These are phyloP conservation scores for Macaria notata DNA, from an alignment of 2,888 invertebrate species.

Conservation along the genomic window DNA sequence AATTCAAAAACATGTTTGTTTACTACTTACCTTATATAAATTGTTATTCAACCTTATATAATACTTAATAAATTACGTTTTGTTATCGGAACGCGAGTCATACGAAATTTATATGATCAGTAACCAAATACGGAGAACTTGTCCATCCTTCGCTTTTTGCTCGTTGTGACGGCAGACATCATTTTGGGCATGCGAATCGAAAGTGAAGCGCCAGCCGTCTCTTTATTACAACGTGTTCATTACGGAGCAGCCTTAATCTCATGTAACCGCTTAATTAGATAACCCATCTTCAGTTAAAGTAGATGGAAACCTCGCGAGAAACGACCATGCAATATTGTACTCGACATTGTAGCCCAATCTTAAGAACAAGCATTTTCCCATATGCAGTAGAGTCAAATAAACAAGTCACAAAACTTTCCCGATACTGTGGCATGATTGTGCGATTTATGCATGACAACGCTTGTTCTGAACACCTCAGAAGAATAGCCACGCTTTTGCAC, in stretches of 20 bases:
- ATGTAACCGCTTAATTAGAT: constrained; percentile 35
- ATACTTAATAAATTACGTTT: constrained; percentile 4
- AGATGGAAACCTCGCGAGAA: constrained; percentile 19
- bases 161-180: constrained; percentile 15
- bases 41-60: constrained; percentile 1
- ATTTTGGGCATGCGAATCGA: constrained; percentile 34
- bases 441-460: constrained; percentile 60
- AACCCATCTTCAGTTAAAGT: constrained; percentile 28
- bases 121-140: constrained; percentile 23
- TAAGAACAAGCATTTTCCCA: constrained; percentile 25
- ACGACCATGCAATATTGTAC: constrained; percentile 27
- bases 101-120: constrained; percentile 21
- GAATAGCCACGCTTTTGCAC: constrained; percentile 54
- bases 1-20: neutral
- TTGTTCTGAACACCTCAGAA: constrained; percentile 48
- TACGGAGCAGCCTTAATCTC: constrained; percentile 30
- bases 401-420: constrained; percentile 55
- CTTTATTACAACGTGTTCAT: constrained; percentile 26
- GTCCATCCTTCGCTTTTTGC: constrained; percentile 22
- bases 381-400: constrained; percentile 29
- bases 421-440: constrained; percentile 51
- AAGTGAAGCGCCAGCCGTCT: constrained; percentile 36
- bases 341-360: constrained; percentile 11
- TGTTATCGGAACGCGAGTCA: constrained; percentile 3
- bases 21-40: neutral